Evolutionary conservation across 2,797 vertebrate species (phyloP), one percentile per base, ranked within the genome.

Genomic region (Dendrocincla fuliginosa): DNA sequence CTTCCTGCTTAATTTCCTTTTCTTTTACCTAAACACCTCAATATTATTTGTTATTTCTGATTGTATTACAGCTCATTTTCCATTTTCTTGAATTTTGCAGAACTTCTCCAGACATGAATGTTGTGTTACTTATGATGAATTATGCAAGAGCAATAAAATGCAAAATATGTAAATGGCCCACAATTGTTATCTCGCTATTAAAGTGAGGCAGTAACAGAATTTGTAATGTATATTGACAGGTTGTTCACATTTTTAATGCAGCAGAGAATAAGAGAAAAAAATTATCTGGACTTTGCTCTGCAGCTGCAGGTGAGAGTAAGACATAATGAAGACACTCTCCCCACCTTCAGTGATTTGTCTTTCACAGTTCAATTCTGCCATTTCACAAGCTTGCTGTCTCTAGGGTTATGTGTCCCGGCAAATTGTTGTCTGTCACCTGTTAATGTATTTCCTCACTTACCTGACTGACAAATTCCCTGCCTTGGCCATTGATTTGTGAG

Each of bases 361-460:
- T 96, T 97, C 95, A 89, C 96, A 94, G 93, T 75, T 96, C 93
- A 83, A 83, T 97, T 96, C 95, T 97, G 77, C 78, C 95, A 89
- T 97, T 97, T 98, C 95, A 92, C 95, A 96, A 67, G 85, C 80
- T 91, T 63, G 6, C 70, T 93, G 87, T 71, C 87, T 96, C 82
- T 59, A 42, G 87, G 87, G 90, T 90, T 95, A 91, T 95, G 96
- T 91, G 87, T 64, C 91, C 80, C 69, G 20, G 83, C 64, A 97
- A 95, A 96, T 93, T 97, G 97, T 97, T 96, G 93, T 96, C 96
- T 97, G 93, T 96, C 96, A 97, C 96, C 89, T 93, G 86, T 95
- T 97, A 97, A 97, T 96, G 70, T 81, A 96, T 94, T 97, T 97
- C 95, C 86, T 95, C 94, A 93, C 92, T 96, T 97, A 61, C 27